Evolutionary conservation across 2,797 vertebrate species (phyloP).

Genomic region (Sphaeramia orbicularis): DNA sequence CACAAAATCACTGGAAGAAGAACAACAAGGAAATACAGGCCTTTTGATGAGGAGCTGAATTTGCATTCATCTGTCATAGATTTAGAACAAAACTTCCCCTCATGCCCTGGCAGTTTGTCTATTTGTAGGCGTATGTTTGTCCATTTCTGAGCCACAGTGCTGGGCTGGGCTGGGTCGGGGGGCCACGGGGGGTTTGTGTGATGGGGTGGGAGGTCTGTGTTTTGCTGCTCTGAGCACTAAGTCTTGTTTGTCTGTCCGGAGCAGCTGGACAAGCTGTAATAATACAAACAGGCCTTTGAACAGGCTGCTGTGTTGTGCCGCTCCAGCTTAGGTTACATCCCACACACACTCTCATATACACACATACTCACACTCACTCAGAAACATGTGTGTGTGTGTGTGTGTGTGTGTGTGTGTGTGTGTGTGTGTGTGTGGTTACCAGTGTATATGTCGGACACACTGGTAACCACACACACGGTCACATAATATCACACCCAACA

Average conservation of each 20-base stretch:
- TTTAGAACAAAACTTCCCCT: slow-evolving; percentile 48
- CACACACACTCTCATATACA: slow-evolving; percentile 53
- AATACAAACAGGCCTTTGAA: slow-evolving; percentile 89
- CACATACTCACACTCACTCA: slow-evolving; percentile 22
- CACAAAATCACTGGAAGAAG: not conserved
- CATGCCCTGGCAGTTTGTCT: slow-evolving; percentile 64
- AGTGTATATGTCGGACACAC: slow-evolving; percentile 27
- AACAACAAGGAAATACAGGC: slow-evolving; percentile 6
- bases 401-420: too few species aligned
- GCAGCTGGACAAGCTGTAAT: slow-evolving; percentile 90
- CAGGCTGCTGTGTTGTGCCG: slow-evolving; percentile 84
- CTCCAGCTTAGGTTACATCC: slow-evolving; percentile 81
- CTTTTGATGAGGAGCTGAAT: slow-evolving; percentile 40
- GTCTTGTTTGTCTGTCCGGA: slow-evolving; percentile 87
- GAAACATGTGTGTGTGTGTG: slow-evolving; percentile 3
- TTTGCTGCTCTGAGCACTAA: slow-evolving; percentile 81
- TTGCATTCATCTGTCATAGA: slow-evolving; percentile 44
- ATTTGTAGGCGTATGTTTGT: slow-evolving; percentile 76
- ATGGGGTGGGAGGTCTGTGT: slow-evolving; percentile 81
- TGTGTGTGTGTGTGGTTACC: too few species aligned
- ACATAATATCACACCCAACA: too few species aligned
- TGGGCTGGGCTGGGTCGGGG: slow-evolving; percentile 65
- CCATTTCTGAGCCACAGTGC: slow-evolving; percentile 63
- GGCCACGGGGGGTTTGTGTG: slow-evolving; percentile 63
- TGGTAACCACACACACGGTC: slow-evolving; percentile 8